These are phyloP conservation scores for Limnodromus scolopaceus DNA, from an alignment of 2,797 vertebrate genomes.

Conservation along the genomic window DNA sequence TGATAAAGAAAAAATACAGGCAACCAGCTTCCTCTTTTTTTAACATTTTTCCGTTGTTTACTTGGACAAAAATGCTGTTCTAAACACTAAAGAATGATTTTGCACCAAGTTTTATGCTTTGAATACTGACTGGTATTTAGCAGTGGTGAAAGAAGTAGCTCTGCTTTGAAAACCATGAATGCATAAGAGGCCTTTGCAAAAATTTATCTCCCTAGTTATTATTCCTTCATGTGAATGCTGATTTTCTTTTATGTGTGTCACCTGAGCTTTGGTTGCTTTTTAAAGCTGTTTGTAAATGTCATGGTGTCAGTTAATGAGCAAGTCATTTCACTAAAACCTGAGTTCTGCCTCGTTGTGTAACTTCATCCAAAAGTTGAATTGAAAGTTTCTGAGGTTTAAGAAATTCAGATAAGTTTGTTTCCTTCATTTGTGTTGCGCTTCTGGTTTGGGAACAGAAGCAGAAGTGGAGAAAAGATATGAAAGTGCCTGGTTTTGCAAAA, in stretches of 20 bases:
- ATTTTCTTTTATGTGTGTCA: neutral
- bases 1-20: neutral
- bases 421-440: constrained; percentile 40
- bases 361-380: constrained; percentile 24
- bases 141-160: neutral
- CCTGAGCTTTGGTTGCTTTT: neutral
- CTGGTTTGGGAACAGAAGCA: constrained; percentile 18
- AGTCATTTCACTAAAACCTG: neutral
- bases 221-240: neutral
- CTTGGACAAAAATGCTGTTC: neutral
- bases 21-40: neutral
- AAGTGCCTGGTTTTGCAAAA: neutral
- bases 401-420: constrained; percentile 5
- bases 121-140: neutral
- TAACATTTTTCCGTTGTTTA: neutral
- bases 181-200: neutral
- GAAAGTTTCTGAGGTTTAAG: constrained; percentile 28
- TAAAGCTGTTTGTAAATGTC: neutral
- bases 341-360: neutral
- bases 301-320: neutral
- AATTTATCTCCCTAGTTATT: neutral
- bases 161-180: neutral
- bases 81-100: neutral
- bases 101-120: neutral
- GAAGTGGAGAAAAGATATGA: constrained; percentile 24